phyloP scores from a whole-genome alignment of 1,140 invertebrate genomes.

The Lerema accius region DNA sequence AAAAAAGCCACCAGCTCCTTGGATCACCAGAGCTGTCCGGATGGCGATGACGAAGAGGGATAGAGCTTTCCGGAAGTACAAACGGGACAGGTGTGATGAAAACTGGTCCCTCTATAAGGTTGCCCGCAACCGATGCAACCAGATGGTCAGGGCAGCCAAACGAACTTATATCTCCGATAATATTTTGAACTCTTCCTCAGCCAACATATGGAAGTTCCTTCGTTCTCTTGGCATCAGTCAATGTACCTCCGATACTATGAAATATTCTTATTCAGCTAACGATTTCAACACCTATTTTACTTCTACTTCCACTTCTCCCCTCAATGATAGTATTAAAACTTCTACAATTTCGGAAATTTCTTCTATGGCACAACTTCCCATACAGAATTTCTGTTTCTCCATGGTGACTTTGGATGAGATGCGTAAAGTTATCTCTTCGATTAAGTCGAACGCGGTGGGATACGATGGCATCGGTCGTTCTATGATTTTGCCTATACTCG shows the following conservation, averaged over 20 bases:
- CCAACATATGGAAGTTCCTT: neutral
- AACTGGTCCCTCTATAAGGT: conserved; percentile 31
- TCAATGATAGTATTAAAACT: neutral
- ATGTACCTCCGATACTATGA: neutral
- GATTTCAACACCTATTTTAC: neutral
- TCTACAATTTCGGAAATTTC: neutral
- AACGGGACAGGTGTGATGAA: neutral
- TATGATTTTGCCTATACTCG: neutral
- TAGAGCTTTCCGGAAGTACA: neutral
- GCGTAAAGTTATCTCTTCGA: neutral
- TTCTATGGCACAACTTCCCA: neutral
- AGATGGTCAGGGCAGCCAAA: neutral
- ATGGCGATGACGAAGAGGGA: conserved; percentile 2
- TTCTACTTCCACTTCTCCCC: neutral
- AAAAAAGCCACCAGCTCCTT: conserved; percentile 6
- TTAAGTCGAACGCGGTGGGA: neutral
- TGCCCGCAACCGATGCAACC: neutral
- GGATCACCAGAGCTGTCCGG: neutral
- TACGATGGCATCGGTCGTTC: neutral
- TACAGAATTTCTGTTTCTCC: neutral
- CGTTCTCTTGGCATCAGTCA: neutral
- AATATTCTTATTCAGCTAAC: neutral
- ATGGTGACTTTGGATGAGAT: neutral
- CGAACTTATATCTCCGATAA: neutral
- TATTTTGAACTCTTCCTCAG: neutral